A percentile compares a stretch with the other conserved stretches of the same genome.
Evolutionary conservation across 2,888 invertebrate genomes (phyloP).

Genomic region (Ormyrus thymus): DNA sequence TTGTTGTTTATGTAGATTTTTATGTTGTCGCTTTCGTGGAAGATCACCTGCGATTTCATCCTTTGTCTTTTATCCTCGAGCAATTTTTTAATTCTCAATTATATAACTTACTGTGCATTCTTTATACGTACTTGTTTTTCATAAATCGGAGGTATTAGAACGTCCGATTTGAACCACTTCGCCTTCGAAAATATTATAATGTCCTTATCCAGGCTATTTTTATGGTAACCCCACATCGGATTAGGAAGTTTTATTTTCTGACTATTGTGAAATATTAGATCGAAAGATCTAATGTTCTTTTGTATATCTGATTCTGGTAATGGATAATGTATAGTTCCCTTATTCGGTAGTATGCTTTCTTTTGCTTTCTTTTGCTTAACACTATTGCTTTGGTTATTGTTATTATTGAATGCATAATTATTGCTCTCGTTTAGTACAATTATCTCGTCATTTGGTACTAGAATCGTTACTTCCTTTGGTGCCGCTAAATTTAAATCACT

Average conservation of each 20-base stretch:
- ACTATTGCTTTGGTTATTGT: not conserved
- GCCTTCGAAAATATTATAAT: constrained; percentile 53
- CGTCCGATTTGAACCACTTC: constrained; percentile 49
- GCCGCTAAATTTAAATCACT: constrained; percentile 3
- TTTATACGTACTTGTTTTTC: constrained; percentile 44
- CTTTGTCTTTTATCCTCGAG: too few relatives aligned
- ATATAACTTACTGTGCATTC: not conserved
- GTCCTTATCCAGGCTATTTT: constrained; percentile 43
- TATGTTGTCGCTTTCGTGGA: constrained; percentile 49
- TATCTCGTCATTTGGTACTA: constrained; percentile 45
- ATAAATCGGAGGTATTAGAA: constrained; percentile 48
- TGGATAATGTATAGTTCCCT: constrained; percentile 22
- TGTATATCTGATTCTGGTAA: constrained; percentile 46
- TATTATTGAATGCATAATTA: not conserved
- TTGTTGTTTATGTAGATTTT: constrained; percentile 53
- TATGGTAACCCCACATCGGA: constrained; percentile 53
- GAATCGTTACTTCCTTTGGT: constrained; percentile 43
- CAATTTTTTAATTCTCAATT: not conserved
- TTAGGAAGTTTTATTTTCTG: constrained; percentile 50
- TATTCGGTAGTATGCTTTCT: not conserved
- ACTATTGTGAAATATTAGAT: constrained; percentile 49
- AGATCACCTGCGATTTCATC: constrained; percentile 37
- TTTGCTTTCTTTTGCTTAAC: not conserved
- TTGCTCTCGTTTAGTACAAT: constrained; percentile 22
- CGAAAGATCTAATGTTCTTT: constrained; percentile 39